Conservation (phyloP, 1,140 invertebrate species). For the Portunus trituberculatus region DNA sequence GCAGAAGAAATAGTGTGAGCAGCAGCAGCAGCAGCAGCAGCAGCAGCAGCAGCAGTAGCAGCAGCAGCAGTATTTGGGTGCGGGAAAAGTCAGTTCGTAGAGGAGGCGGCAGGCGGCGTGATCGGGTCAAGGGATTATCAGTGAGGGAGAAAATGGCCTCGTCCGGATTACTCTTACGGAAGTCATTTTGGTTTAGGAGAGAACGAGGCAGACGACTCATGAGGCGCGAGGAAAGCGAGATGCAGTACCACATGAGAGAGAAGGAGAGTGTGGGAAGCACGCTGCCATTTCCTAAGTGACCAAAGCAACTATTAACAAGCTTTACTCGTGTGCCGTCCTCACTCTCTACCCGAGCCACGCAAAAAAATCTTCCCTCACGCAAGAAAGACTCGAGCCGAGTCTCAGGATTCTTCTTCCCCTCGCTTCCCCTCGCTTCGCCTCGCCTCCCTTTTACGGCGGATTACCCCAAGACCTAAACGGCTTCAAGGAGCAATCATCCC, state of each 20-base stretch:
- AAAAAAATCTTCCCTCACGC: background rate
- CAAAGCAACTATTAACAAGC: background rate
- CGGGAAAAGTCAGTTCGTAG: background rate
- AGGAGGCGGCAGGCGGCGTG: background rate
- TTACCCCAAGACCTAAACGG: background rate
- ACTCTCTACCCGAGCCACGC: background rate
- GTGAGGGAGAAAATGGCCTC: conserved; percentile 18
- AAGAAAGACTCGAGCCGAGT: background rate
- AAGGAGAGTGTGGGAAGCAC: background rate
- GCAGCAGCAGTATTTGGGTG: no score
- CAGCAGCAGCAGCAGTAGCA: no score
- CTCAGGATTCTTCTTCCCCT: background rate
- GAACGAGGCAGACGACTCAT: background rate
- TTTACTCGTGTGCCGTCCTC: background rate
- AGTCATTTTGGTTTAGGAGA: background rate
- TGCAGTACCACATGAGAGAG: background rate
- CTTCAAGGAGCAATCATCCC: conserved; percentile 24
- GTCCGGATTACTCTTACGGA: background rate
- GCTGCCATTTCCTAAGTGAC: background rate
- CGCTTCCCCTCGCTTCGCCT: background rate
- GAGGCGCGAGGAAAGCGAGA: background rate
- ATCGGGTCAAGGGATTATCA: conserved; percentile 2
- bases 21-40: no score
- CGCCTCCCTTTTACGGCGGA: background rate
- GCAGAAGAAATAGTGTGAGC: no score